A percentile compares a stretch with the other conserved stretches of the same genome.
phyloP scores from a whole-genome alignment of 1,140 invertebrate species.

The Oncopeltus fasciatus region DNA sequence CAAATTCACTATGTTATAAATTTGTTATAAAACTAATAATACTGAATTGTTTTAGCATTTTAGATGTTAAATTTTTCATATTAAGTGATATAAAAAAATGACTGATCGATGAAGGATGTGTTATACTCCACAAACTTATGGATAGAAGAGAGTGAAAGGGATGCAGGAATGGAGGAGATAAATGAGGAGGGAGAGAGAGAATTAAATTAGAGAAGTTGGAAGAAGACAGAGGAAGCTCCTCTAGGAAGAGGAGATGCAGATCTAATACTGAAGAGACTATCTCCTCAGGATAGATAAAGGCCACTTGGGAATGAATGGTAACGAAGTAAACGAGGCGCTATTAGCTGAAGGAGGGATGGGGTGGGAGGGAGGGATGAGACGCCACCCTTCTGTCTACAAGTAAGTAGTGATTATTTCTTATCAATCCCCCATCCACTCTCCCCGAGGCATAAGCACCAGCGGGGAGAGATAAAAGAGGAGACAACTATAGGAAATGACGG shows the following conservation, averaged over 20 bases:
- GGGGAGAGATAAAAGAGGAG: conserved; percentile 3
- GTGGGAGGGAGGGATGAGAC: background rate
- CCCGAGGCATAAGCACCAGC: background rate
- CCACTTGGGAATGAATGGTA: background rate
- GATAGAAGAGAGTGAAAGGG: too few relatives aligned
- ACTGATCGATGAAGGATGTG: too few relatives aligned
- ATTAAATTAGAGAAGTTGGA: background rate
- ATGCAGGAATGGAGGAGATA: too few relatives aligned
- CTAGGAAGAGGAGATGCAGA: background rate
- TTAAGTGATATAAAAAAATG: too few relatives aligned
- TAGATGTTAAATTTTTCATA: too few relatives aligned
- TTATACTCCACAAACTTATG: too few relatives aligned
- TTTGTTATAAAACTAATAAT: too few relatives aligned
- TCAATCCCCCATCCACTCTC: background rate
- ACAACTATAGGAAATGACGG: background rate
- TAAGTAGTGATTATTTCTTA: conserved; percentile 7
- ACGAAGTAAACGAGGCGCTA: background rate
- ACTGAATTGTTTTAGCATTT: too few relatives aligned
- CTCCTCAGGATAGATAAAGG: background rate
- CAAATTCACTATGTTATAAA: too few relatives aligned
- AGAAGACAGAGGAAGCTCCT: background rate
- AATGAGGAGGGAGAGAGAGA: too few relatives aligned
- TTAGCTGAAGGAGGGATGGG: too few relatives aligned
- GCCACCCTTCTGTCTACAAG: background rate
- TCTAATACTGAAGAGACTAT: background rate